A percentile compares a stretch with the other conserved stretches of the same genome.
Evolutionary conservation across 2,888 invertebrate species (phyloP).

Genomic region (Ornithoptera alexandrae): DNA sequence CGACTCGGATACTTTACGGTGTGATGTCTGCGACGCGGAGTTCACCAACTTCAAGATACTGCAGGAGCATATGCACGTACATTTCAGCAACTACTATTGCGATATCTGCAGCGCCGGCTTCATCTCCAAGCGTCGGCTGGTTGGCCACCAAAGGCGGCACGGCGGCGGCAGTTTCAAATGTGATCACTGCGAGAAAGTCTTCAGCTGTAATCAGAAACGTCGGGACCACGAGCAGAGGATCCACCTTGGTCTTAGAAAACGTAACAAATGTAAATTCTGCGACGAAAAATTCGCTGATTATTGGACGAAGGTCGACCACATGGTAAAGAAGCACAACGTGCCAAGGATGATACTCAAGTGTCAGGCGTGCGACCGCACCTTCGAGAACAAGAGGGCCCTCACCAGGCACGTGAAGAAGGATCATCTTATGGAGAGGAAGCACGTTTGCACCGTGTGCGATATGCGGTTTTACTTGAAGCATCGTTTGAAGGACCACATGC

Average conservation of each 20-base stretch:
- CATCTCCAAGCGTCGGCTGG: constrained; percentile 36
- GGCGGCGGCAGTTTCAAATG: constrained; percentile 55
- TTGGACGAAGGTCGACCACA: constrained; percentile 48
- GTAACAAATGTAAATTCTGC: constrained; percentile 51
- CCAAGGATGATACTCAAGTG: constrained; percentile 47
- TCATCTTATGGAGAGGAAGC: constrained; percentile 52
- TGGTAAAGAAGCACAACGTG: constrained; percentile 45
- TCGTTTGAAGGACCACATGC: constrained; percentile 51
- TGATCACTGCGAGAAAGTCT: constrained; percentile 61
- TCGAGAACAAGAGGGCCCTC: constrained; percentile 46
- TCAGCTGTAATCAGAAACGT: constrained; percentile 46
- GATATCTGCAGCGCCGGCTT: constrained; percentile 44
- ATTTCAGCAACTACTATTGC: constrained; percentile 44
- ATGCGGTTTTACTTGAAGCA: constrained; percentile 51
- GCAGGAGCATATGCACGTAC: constrained; percentile 46
- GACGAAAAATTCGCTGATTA: constrained; percentile 50
- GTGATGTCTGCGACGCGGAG: constrained; percentile 37
- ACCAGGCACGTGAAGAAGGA: constrained; percentile 52
- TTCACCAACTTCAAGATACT: constrained; percentile 42
- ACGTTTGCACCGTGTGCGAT: constrained; percentile 48
- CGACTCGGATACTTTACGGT: constrained; percentile 33
- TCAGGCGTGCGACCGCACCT: constrained; percentile 51
- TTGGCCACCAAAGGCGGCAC: constrained; percentile 39
- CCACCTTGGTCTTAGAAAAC: constrained; percentile 43
- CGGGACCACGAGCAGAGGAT: constrained; percentile 44